Conservation (phyloP, 2,888 invertebrate genomes). For the Sinohyriopsis cumingii region DNA sequence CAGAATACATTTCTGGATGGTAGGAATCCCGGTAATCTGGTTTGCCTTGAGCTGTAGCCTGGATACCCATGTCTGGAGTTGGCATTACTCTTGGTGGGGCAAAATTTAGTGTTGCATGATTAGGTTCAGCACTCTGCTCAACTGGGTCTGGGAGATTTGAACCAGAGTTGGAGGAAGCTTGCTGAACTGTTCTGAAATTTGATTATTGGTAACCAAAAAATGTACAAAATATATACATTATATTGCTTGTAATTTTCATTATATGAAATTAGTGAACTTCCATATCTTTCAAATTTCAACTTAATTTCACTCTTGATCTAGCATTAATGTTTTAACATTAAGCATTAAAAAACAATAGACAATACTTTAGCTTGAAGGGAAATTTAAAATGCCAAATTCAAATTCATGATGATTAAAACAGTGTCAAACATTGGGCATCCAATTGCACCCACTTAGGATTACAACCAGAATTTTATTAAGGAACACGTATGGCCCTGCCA, state of each 20-base stretch:
- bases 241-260: neutral
- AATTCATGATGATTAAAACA: too few species aligned
- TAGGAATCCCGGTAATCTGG: slow-evolving; percentile 49
- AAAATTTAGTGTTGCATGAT: slow-evolving; percentile 49
- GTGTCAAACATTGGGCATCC: too few species aligned
- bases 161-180: slow-evolving; percentile 26
- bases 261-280: neutral
- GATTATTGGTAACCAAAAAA: neutral
- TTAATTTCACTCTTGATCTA: too few species aligned
- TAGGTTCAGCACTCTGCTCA: slow-evolving; percentile 52
- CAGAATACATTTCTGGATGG: slow-evolving; percentile 26
- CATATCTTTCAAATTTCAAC: neutral
- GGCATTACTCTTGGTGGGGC: slow-evolving; percentile 45
- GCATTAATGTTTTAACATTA: too few species aligned
- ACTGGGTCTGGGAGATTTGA: slow-evolving; percentile 19
- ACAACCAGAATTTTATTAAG: too few species aligned
- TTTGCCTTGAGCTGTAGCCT: slow-evolving; percentile 32
- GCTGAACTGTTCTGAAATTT: slow-evolving; percentile 54
- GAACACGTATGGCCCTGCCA: too few species aligned
- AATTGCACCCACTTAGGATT: too few species aligned
- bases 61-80: slow-evolving; percentile 46
- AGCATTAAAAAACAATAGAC: too few species aligned
- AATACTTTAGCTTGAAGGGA: too few species aligned
- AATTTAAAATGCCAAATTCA: too few species aligned
- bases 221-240: neutral